These are phyloP conservation scores for Nycticryphes semicollaris DNA, from an alignment of 2,113 vertebrate genomes.

Conservation along the genomic window DNA sequence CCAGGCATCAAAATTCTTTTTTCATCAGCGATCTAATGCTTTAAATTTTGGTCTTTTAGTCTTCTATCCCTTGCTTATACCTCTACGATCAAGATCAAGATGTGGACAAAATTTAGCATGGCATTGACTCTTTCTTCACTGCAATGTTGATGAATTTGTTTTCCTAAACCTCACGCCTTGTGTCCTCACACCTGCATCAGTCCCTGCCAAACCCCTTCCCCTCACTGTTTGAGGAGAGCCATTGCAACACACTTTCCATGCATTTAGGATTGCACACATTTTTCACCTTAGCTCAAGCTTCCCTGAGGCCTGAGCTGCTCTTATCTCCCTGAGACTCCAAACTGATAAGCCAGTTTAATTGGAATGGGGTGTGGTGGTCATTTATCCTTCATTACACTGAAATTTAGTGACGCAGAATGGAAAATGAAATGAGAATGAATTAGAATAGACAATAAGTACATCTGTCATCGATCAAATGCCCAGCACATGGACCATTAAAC, in stretches of 20 bases:
- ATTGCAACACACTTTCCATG: neutral
- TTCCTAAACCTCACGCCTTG: neutral
- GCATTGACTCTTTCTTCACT: neutral
- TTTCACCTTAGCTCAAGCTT: conserved; percentile 14
- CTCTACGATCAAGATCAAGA: neutral
- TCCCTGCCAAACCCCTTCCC: neutral
- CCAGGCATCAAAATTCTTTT: neutral
- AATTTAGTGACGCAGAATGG: neutral
- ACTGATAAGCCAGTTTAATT: conserved; percentile 8
- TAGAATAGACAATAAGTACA: neutral
- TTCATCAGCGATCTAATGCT: neutral
- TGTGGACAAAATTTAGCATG: neutral
- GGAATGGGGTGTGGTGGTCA: neutral
- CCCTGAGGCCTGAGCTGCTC: neutral
- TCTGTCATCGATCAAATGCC: neutral
- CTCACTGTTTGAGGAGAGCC: neutral
- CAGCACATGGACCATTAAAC: neutral
- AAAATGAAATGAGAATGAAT: neutral
- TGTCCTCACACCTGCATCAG: neutral
- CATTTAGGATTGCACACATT: neutral
- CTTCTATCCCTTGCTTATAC: neutral
- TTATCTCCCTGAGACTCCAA: neutral
- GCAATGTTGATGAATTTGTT: neutral
- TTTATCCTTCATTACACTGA: neutral
- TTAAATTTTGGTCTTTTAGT: neutral